Evolutionary conservation across 35 echinoderm and acorn worm species (phyloP).

Genomic region (Hemicentrotus pulcherrimus): DNA sequence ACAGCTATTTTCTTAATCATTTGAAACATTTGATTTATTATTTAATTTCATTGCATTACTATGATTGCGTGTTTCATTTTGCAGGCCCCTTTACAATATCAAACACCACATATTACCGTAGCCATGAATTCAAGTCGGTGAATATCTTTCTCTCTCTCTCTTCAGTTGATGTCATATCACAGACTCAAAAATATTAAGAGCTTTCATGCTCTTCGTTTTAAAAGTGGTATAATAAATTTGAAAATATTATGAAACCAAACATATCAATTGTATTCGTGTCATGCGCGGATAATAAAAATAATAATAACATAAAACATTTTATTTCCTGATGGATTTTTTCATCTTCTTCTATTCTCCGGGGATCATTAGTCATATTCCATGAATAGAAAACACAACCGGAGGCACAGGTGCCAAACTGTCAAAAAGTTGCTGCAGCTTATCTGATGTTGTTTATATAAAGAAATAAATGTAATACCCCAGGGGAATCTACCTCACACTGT

Average conservation of each 20-base stretch:
- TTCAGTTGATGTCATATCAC: no score
- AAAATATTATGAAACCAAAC: background rate
- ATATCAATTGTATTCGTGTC: background rate
- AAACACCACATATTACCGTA: no score
- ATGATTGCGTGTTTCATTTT: no score
- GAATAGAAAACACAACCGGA: background rate
- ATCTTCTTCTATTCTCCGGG: background rate
- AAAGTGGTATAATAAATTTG: background rate
- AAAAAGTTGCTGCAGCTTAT: background rate
- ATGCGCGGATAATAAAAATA: background rate
- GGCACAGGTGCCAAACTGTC: background rate
- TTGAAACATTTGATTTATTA: no score
- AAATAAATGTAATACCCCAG: background rate
- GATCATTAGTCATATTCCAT: slow-evolving; percentile 12
- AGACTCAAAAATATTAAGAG: no score
- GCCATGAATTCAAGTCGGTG: no score
- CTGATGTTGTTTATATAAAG: background rate
- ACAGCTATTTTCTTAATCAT: no score
- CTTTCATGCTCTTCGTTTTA: background rate
- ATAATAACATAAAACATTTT: background rate
- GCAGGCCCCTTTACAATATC: no score
- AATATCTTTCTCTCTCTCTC: background rate
- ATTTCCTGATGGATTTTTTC: background rate
- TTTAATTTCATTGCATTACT: no score
- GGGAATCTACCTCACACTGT: background rate